Conservation (phyloP, 2,888 invertebrate genomes). For the Tenodera sinensis region DNA sequence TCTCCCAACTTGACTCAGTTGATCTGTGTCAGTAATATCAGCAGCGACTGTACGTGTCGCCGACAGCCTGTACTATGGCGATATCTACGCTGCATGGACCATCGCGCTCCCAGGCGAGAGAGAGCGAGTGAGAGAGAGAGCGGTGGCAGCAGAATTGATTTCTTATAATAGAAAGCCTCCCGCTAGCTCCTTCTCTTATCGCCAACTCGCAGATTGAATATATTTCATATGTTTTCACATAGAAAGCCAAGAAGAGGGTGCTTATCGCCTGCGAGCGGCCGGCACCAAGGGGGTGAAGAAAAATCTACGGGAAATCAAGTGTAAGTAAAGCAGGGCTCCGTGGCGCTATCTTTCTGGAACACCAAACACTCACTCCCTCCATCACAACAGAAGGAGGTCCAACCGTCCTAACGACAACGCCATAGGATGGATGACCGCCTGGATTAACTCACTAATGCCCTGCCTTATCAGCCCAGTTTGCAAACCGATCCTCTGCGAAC, state of each 20-base stretch:
- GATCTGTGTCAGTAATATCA: no score
- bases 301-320: slow-evolving; percentile 46
- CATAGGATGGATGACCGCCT: background rate
- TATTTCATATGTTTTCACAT: slow-evolving; percentile 60
- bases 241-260: slow-evolving; percentile 38
- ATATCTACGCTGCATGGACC: slow-evolving; percentile 25
- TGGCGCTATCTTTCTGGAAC: slow-evolving; percentile 31
- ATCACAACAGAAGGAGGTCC: background rate
- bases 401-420: background rate
- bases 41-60: slow-evolving; percentile 7
- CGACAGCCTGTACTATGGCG: slow-evolving; percentile 8
- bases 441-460: background rate
- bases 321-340: slow-evolving; percentile 35
- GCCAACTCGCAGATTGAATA: slow-evolving; percentile 63
- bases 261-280: slow-evolving; percentile 38
- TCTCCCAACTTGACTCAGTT: no score
- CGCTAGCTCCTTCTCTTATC: slow-evolving; percentile 53
- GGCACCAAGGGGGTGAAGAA: slow-evolving; percentile 28
- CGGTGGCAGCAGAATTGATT: slow-evolving; percentile 37
- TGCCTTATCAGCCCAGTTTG: background rate
- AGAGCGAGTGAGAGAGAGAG: slow-evolving; percentile 7
- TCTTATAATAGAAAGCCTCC: slow-evolving; percentile 41
- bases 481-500: background rate
- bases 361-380: slow-evolving; percentile 27
- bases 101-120: slow-evolving; percentile 17